These are phyloP conservation scores for Thalpophila matura DNA, from an alignment of 2,888 invertebrate genomes.

Conservation along the genomic window DNA sequence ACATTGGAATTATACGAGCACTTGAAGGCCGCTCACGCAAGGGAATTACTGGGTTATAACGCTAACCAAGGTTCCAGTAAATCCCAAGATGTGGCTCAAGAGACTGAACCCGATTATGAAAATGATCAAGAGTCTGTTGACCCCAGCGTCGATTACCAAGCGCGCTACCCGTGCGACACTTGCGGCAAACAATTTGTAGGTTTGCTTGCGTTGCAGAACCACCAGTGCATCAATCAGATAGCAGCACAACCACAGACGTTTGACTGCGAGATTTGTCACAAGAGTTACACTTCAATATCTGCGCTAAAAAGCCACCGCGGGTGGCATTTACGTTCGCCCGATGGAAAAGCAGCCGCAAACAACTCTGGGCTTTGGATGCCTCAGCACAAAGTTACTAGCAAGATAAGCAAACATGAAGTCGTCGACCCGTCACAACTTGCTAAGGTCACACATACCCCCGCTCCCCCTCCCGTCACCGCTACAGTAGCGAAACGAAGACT, in stretches of 20 bases:
- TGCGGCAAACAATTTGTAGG: slow-evolving; percentile 91
- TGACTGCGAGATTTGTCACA: slow-evolving; percentile 92
- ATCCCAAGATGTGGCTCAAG: slow-evolving; percentile 75
- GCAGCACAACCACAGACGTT: slow-evolving; percentile 84
- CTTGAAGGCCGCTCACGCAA: slow-evolving; percentile 91
- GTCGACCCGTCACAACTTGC: slow-evolving; percentile 79
- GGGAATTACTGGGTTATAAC: slow-evolving; percentile 87
- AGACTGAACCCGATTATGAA: slow-evolving; percentile 81
- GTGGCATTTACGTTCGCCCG: slow-evolving; percentile 92
- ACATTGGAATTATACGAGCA: slow-evolving; percentile 92
- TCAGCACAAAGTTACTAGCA: slow-evolving; percentile 88
- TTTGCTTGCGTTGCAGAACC: slow-evolving; percentile 88
- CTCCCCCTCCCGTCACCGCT: slow-evolving; percentile 63
- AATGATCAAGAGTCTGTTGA: slow-evolving; percentile 80
- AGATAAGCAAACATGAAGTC: slow-evolving; percentile 88
- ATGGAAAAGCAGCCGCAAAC: slow-evolving; percentile 89
- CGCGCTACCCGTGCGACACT: slow-evolving; percentile 89
- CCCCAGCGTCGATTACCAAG: slow-evolving; percentile 85
- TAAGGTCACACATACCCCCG: slow-evolving; percentile 70
- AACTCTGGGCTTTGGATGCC: slow-evolving; percentile 90
- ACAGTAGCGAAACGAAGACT: slow-evolving; percentile 80
- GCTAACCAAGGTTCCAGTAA: slow-evolving; percentile 84
- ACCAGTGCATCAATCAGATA: slow-evolving; percentile 87
- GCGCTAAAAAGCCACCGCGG: slow-evolving; percentile 93
- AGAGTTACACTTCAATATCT: slow-evolving; percentile 92